Percentiles rank a stretch among this genome's conserved stretches.
Conservation (phyloP, 30 jellyfish, hydroid and myxozoan genomes). For the Sanderia malayensis region DNA sequence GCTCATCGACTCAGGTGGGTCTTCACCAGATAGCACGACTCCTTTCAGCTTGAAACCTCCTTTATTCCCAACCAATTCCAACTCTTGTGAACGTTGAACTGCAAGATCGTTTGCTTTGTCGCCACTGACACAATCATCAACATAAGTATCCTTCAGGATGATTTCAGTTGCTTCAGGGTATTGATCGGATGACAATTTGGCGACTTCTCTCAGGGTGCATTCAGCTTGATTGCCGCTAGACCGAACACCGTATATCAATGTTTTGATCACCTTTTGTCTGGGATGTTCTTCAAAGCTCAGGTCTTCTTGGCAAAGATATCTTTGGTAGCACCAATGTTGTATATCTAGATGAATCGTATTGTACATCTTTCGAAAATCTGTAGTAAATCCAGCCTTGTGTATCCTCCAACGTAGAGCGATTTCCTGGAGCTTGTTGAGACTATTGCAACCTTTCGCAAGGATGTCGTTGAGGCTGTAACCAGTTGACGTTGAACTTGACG, state of each 20-base stretch:
- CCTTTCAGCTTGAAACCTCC: conserved; percentile 22
- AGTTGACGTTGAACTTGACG: not conserved
- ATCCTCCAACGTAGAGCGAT: conserved; percentile 26
- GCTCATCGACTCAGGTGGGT: not conserved
- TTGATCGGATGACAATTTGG: not conserved
- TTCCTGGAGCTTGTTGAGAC: conserved; percentile 6
- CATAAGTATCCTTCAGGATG: conserved; percentile 5
- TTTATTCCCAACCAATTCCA: conserved; percentile 4
- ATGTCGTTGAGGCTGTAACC: not conserved
- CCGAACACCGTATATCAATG: conserved; percentile 6
- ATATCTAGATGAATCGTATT: conserved; percentile 11
- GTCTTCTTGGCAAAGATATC: conserved; percentile 25
- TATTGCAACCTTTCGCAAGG: not conserved
- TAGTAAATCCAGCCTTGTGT: conserved; percentile 10
- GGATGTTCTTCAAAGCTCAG: not conserved
- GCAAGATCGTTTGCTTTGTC: conserved; percentile 25
- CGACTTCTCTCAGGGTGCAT: not conserved
- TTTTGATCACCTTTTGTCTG: conserved; percentile 17
- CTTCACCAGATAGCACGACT: conserved; percentile 1
- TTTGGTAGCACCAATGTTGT: conserved; percentile 30
- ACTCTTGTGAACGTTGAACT: too few species aligned
- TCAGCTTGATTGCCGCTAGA: conserved; percentile 30
- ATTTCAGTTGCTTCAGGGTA: conserved; percentile 11
- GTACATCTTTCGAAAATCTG: conserved; percentile 33
- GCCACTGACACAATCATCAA: conserved; percentile 34